Percentiles rank a stretch among this genome's conserved stretches.
Evolutionary conservation across 2,113 vertebrate genomes (phyloP).

Genomic region (Rhegmatorhina hoffmannsi): DNA sequence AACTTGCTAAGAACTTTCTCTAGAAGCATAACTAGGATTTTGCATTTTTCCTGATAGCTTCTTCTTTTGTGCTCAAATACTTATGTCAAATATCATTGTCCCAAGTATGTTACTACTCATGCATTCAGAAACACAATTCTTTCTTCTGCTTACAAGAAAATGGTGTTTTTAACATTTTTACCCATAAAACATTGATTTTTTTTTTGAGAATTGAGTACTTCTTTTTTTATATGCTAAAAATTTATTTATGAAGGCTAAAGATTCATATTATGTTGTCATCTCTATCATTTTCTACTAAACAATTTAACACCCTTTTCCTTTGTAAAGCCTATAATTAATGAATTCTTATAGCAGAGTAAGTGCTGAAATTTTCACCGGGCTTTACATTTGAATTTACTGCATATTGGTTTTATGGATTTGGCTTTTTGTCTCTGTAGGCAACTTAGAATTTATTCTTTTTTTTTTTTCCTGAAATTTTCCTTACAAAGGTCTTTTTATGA

Average conservation of each 20-base stretch:
- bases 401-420: not conserved
- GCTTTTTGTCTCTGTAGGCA: no score
- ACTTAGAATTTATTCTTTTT: no score
- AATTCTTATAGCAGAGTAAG: not conserved
- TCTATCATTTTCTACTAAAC: not conserved
- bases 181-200: not conserved
- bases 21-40: not conserved
- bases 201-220: not conserved
- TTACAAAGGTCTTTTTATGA: not conserved
- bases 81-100: not conserved
- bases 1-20: not conserved
- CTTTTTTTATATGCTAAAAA: not conserved
- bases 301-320: not conserved
- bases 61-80: not conserved
- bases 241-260: not conserved
- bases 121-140: not conserved
- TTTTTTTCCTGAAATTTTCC: no score
- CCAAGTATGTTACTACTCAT: not conserved
- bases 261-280: not conserved
- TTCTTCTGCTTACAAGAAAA: not conserved
- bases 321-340: not conserved
- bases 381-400: not conserved
- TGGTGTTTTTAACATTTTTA: not conserved
- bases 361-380: not conserved
- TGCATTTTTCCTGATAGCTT: not conserved